Conservation (phyloP, 2,888 invertebrate genomes). For the Pherbina coryleti region DNA sequence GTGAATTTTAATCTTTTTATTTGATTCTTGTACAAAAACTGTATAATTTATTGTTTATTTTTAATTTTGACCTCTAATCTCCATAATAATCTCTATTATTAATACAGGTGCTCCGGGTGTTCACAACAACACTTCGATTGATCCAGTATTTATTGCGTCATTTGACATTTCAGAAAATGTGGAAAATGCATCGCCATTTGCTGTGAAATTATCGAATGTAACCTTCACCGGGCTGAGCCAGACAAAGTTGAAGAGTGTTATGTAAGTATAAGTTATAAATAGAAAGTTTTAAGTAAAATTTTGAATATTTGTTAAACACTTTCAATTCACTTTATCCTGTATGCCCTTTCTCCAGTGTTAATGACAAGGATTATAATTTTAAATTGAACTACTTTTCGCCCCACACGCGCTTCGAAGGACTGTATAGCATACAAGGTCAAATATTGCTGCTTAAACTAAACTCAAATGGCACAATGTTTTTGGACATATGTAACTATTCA, state of each 20-base stretch:
- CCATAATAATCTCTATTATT: neutral
- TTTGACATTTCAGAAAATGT: constrained; percentile 38
- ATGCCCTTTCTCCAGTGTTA: constrained; percentile 10
- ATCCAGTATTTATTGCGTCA: constrained; percentile 37
- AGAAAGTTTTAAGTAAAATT: neutral
- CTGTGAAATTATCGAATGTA: constrained; percentile 38
- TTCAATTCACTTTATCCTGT: neutral
- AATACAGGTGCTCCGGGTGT: constrained; percentile 29
- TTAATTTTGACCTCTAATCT: neutral
- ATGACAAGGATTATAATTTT: constrained; percentile 39
- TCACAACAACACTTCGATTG: constrained; percentile 2
- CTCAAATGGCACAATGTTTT: constrained; percentile 37
- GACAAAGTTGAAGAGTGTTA: constrained; percentile 35
- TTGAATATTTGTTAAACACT: neutral
- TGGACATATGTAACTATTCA: constrained; percentile 37
- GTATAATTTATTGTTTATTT: neutral
- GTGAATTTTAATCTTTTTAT: no score
- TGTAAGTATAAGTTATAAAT: constrained; percentile 18
- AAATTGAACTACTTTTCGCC: constrained; percentile 40
- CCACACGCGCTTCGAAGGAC: constrained; percentile 33
- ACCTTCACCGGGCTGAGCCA: constrained; percentile 40
- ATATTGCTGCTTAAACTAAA: constrained; percentile 38
- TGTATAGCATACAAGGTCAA: constrained; percentile 31
- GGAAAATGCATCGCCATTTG: constrained; percentile 25
- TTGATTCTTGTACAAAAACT: no score